Evolutionary conservation across 2,113 vertebrate genomes (phyloP).

Genomic region (Tachysurus vachellii): DNA sequence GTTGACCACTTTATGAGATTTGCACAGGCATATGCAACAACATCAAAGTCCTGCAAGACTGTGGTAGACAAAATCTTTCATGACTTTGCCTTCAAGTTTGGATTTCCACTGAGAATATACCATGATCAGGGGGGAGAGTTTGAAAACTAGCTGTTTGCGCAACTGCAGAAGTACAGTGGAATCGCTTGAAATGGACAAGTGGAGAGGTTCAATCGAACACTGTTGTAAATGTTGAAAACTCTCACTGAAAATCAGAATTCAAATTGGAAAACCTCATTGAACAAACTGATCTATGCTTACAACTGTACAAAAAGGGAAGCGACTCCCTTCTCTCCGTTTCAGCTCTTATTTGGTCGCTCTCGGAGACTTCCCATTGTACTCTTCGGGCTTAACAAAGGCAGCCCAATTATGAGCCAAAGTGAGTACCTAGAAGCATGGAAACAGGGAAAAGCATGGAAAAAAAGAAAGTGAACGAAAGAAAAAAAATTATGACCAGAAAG

Average conservation of each 20-base stretch:
- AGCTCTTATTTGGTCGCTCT: not conserved
- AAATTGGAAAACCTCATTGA: not conserved
- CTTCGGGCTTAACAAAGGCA: not conserved
- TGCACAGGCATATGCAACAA: not conserved
- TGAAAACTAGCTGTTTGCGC: not conserved
- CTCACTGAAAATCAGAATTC: not conserved
- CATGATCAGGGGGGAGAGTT: constrained; percentile 12
- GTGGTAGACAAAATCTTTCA: not conserved
- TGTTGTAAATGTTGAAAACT: not conserved
- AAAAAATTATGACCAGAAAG: constrained; percentile 18
- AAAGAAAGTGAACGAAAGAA: not conserved
- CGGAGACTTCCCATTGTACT: constrained; percentile 10
- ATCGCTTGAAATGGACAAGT: constrained; percentile 6
- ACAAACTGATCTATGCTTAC: not conserved
- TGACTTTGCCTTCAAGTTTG: not conserved
- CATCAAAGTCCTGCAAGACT: not conserved
- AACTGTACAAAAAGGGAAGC: not conserved
- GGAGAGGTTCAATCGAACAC: constrained; percentile 8
- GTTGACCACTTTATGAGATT: not conserved
- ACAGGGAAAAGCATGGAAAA: not conserved
- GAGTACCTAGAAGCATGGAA: not conserved
- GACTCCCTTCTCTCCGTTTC: not conserved
- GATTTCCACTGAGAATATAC: not conserved
- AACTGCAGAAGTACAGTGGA: not conserved
- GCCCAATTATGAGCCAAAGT: not conserved